A percentile compares a stretch with the other conserved stretches of the same genome.
These are phyloP conservation scores for Saccostrea glomerata DNA, from an alignment of 1,140 invertebrate genomes.

Conservation along the genomic window DNA sequence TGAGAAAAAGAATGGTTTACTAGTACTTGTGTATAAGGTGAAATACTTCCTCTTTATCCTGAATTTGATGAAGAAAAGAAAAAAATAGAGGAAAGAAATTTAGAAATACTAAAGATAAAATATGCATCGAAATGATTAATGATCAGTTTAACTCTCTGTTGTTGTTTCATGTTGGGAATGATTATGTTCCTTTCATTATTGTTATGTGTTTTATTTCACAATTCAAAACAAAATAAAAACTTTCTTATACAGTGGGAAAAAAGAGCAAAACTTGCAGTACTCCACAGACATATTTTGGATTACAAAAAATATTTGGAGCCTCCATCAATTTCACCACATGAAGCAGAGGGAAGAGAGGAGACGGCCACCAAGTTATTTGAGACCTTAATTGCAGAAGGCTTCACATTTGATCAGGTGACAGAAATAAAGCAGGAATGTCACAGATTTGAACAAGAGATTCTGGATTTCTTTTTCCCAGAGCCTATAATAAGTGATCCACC, in stretches of 20 bases:
- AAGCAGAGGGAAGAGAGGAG: background rate
- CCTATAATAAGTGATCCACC: background rate
- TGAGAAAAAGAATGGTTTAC: too few relatives aligned
- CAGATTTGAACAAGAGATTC: background rate
- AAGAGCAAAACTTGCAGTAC: background rate
- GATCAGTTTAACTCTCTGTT: background rate
- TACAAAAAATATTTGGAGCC: background rate
- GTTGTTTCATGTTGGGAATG: background rate
- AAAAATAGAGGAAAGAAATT: background rate
- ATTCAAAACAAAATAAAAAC: background rate
- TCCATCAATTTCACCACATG: background rate
- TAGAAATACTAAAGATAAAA: background rate
- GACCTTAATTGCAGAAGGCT: background rate
- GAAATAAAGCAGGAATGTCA: background rate
- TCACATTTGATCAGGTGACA: background rate
- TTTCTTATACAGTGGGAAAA: background rate
- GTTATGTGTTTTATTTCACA: background rate
- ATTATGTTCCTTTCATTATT: background rate
- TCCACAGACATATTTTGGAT: background rate
- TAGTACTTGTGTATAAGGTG: too few relatives aligned
- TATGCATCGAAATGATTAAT: background rate
- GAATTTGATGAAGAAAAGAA: too few relatives aligned
- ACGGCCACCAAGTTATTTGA: background rate
- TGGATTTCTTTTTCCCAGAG: constrained; percentile 29
- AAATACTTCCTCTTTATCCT: too few relatives aligned